phyloP scores from a whole-genome alignment of 2,888 invertebrate species.

The Tipula helvola region DNA sequence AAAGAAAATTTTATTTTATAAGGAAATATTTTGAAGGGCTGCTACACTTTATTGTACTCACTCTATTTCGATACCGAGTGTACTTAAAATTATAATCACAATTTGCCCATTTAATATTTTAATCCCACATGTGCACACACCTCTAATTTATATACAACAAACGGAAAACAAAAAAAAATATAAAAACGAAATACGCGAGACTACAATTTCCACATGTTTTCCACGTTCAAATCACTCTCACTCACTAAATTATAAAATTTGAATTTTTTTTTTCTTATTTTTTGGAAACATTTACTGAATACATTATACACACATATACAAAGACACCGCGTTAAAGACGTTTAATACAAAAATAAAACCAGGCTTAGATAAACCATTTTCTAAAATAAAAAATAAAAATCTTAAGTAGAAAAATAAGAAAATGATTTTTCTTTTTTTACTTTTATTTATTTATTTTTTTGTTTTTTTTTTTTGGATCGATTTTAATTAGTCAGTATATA shows the following conservation, averaged over 20 bases:
- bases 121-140: background rate
- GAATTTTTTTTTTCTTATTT: background rate
- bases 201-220: background rate
- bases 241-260: slow-evolving; percentile 1
- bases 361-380: background rate
- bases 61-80: background rate
- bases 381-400: background rate
- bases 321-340: background rate
- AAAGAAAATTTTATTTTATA: background rate
- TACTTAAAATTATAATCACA: background rate
- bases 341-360: background rate
- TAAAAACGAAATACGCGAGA: background rate
- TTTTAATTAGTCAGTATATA: background rate
- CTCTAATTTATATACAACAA: background rate
- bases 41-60: background rate
- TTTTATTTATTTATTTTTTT: background rate
- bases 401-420: slow-evolving; percentile 4
- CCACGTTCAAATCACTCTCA: background rate
- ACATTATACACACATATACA: background rate
- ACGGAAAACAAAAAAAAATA: background rate
- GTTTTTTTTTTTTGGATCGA: background rate
- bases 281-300: background rate
- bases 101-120: background rate
- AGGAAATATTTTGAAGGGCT: background rate
- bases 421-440: background rate